Conservation (phyloP, 2,113 vertebrate species). For the Anguilla japonica region DNA sequence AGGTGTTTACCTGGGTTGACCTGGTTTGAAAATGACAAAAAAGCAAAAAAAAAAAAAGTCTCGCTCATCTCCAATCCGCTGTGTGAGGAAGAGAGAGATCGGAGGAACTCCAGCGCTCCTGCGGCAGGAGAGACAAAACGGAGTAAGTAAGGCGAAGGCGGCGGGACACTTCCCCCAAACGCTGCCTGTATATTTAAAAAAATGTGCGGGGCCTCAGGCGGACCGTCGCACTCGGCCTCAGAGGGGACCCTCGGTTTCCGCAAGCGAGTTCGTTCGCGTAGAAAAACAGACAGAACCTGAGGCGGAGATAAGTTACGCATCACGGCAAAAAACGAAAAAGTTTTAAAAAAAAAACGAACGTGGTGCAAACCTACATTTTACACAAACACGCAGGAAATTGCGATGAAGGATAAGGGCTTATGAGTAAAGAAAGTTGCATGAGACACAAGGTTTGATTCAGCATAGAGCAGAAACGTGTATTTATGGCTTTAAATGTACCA, state of each 20-base stretch:
- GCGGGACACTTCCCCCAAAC: too few species aligned
- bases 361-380: background rate
- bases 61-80: constrained; percentile 8
- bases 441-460: too few species aligned
- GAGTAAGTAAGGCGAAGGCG: too few species aligned
- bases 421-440: too few species aligned
- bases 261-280: background rate
- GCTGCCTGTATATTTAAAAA: background rate
- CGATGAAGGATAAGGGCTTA: background rate
- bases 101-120: too few species aligned
- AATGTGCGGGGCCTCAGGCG: background rate
- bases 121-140: too few species aligned
- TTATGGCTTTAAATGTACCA: background rate
- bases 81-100: background rate
- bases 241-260: background rate
- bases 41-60: background rate
- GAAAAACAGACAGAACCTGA: too few species aligned
- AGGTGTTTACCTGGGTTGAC: background rate
- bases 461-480: background rate
- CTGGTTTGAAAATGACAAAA: background rate
- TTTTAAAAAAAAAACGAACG: too few species aligned
- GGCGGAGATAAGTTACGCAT: too few species aligned
- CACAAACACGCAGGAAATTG: background rate
- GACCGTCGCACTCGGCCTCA: background rate
- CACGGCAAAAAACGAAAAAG: too few species aligned